Conservation (phyloP, 1,140 invertebrate genomes). For the Maconellicoccus hirsutus region DNA sequence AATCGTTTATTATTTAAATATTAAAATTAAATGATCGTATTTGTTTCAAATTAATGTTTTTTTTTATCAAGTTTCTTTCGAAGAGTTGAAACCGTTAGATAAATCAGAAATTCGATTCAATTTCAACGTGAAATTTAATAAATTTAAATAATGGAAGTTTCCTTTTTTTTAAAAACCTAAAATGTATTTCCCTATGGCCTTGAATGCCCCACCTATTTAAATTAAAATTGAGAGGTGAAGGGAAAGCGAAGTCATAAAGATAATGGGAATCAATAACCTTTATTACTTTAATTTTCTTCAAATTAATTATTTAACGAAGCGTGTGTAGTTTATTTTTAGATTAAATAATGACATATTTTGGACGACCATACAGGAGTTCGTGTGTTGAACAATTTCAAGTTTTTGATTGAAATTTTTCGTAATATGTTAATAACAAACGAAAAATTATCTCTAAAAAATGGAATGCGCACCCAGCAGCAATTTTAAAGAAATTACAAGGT, state of each 20-base stretch:
- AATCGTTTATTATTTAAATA: too few relatives aligned
- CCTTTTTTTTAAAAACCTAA: neutral
- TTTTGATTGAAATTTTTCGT: neutral
- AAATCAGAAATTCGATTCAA: too few relatives aligned
- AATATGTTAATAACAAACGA: neutral
- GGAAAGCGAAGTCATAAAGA: neutral
- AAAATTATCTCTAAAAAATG: neutral
- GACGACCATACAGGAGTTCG: neutral
- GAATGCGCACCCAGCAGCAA: conserved; percentile 9
- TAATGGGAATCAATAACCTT: conserved; percentile 9
- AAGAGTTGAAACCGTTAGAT: too few relatives aligned
- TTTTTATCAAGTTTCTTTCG: too few relatives aligned
- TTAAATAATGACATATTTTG: neutral
- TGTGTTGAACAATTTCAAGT: neutral
- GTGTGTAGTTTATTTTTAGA: neutral
- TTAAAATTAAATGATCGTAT: too few relatives aligned
- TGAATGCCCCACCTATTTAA: neutral
- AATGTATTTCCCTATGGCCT: neutral
- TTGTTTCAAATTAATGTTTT: too few relatives aligned
- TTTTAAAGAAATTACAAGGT: conserved; percentile 13
- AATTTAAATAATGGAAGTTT: neutral
- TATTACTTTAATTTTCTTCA: neutral
- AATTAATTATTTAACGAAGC: conserved; percentile 9
- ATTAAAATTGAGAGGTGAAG: neutral
- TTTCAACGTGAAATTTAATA: too few relatives aligned